Percentiles rank a stretch among this genome's conserved stretches.
Evolutionary conservation across 2,888 invertebrate genomes (phyloP).

Genomic region (Trachelus stipa): DNA sequence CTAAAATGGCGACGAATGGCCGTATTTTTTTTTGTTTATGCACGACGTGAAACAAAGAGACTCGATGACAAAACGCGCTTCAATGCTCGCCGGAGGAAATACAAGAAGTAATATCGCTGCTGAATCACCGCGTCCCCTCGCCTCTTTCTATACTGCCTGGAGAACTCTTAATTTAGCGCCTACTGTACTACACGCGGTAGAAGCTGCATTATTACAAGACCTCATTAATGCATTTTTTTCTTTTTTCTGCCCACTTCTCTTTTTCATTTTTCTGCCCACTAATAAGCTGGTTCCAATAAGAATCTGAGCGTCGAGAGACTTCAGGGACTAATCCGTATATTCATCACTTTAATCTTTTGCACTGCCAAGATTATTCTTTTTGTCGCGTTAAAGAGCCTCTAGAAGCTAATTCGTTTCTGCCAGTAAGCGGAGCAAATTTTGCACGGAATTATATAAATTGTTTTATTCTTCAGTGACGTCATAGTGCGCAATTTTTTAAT

Average conservation of each 20-base stretch:
- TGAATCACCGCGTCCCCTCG: constrained; percentile 31
- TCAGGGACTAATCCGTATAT: neutral
- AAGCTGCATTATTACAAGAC: neutral
- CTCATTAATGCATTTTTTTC: neutral
- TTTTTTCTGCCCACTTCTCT: neutral
- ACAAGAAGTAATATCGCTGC: constrained; percentile 44
- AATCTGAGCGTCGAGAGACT: neutral
- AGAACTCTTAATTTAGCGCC: constrained; percentile 32
- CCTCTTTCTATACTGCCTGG: constrained; percentile 26
- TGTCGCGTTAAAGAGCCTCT: neutral
- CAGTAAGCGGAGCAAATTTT: neutral
- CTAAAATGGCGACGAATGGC: neutral
- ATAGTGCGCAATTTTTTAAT: neutral
- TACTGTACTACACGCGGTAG: neutral
- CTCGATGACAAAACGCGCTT: constrained; percentile 60
- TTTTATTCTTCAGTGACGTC: neutral
- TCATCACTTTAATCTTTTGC: neutral
- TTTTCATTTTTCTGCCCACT: neutral
- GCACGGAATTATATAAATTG: neutral
- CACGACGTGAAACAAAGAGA: constrained; percentile 57
- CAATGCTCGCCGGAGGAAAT: constrained; percentile 44
- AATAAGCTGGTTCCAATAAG: neutral
- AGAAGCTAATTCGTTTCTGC: neutral
- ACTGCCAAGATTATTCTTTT: neutral
- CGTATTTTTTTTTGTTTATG: constrained; percentile 43